These are phyloP conservation scores for Sepioteuthis lessoniana DNA, from an alignment of 2,888 invertebrate species.

Conservation along the genomic window DNA sequence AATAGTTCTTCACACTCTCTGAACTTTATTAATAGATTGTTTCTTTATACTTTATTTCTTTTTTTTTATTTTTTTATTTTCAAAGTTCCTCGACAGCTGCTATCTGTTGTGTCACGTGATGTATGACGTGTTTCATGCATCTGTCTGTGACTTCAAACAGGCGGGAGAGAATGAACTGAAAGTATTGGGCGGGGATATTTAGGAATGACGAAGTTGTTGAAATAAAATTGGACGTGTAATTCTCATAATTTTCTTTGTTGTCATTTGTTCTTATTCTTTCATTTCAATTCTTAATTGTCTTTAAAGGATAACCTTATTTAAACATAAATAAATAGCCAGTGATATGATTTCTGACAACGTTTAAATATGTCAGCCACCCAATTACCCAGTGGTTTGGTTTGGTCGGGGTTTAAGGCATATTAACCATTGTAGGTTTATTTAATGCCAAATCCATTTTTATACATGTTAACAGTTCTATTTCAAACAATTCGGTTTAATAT, in stretches of 20 bases:
- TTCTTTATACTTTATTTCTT: not conserved
- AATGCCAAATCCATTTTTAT: too few species aligned
- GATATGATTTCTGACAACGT: too few species aligned
- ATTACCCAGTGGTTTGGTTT: too few species aligned
- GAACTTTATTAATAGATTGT: slow-evolving; percentile 23
- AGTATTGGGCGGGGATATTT: not conserved
- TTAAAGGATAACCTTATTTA: not conserved
- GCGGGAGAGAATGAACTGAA: not conserved
- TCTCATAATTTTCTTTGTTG: not conserved
- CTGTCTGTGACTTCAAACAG: not conserved
- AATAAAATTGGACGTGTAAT: not conserved
- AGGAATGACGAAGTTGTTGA: not conserved
- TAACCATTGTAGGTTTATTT: too few species aligned
- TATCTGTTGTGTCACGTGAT: slow-evolving; percentile 33
- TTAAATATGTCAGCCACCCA: too few species aligned
- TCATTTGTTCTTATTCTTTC: not conserved
- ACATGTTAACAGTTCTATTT: too few species aligned
- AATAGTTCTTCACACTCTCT: slow-evolving; percentile 33
- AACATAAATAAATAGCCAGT: too few species aligned
- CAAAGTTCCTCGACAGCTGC: slow-evolving; percentile 10
- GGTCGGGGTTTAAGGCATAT: too few species aligned
- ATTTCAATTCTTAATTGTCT: not conserved
- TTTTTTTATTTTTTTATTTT: not conserved
- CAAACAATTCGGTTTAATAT: too few species aligned
- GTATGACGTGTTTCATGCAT: slow-evolving; percentile 33